Conservation (phyloP, 2,797 vertebrate genomes). For the Gymnocypris eckloni region DNA sequence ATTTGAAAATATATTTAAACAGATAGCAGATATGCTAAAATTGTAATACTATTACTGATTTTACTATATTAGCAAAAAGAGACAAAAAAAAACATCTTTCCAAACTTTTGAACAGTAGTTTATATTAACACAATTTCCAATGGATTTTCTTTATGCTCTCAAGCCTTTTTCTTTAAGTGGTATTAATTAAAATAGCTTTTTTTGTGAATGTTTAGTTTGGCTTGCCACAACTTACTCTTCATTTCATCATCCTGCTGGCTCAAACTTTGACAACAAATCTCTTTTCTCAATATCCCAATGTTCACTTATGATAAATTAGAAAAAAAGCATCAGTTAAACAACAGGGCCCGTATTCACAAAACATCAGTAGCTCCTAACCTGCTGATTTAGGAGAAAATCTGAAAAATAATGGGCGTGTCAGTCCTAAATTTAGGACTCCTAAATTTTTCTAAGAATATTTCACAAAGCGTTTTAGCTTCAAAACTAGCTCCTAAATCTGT, state of each 20-base stretch:
- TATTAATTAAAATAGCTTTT: background rate
- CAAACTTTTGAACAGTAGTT: background rate
- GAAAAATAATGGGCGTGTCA: too few relatives aligned
- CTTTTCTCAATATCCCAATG: background rate
- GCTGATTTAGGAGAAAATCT: too few relatives aligned
- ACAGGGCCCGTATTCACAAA: too few relatives aligned
- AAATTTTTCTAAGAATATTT: too few relatives aligned
- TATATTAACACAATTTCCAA: background rate
- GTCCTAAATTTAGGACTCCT: too few relatives aligned
- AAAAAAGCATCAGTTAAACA: background rate
- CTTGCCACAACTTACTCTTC: background rate
- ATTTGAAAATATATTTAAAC: background rate
- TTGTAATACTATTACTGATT: background rate
- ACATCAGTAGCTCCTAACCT: too few relatives aligned
- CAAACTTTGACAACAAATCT: background rate
- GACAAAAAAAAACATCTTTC: background rate
- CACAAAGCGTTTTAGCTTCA: too few relatives aligned
- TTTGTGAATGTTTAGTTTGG: background rate
- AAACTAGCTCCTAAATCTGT: too few relatives aligned
- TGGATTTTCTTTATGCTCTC: background rate
- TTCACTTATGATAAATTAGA: background rate
- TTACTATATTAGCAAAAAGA: too few relatives aligned
- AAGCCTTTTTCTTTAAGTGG: background rate
- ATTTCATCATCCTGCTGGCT: background rate
- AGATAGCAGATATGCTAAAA: background rate